phyloP scores from a whole-genome alignment of 2,888 invertebrate genomes.

The Hypercompe scribonia region DNA sequence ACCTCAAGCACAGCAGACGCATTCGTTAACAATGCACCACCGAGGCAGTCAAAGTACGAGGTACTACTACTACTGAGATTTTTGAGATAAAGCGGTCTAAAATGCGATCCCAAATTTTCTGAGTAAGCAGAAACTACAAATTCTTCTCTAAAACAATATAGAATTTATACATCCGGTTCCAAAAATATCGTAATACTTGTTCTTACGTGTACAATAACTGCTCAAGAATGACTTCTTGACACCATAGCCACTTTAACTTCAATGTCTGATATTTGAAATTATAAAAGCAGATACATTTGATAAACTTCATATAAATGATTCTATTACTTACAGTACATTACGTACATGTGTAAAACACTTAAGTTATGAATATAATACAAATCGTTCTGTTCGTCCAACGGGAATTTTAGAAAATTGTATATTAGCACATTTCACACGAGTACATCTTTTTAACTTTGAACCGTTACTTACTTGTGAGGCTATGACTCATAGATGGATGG shows the following conservation, averaged over 20 bases:
- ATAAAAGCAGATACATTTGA: too few relatives aligned
- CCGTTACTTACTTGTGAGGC: slow-evolving; percentile 15
- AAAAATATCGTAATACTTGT: too few relatives aligned
- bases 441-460: not conserved
- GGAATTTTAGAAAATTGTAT: not conserved
- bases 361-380: not conserved
- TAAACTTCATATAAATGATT: not conserved
- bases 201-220: too few relatives aligned
- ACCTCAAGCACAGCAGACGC: too few relatives aligned
- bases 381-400: not conserved
- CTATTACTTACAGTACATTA: not conserved
- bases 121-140: not conserved
- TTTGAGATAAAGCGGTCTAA: not conserved
- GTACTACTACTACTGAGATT: too few relatives aligned
- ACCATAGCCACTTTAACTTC: not conserved
- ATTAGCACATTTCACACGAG: slow-evolving; percentile 8
- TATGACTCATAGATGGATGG: slow-evolving; percentile 19
- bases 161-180: too few relatives aligned
- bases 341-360: not conserved
- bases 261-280: too few relatives aligned
- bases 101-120: not conserved
- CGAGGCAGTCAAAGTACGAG: too few relatives aligned
- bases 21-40: too few relatives aligned
- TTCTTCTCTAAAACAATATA: not conserved
- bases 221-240: too few relatives aligned